A percentile compares a stretch with the other conserved stretches of the same genome.
phyloP scores from a whole-genome alignment of 1,140 invertebrate species.

The Pteromalus puparum region DNA sequence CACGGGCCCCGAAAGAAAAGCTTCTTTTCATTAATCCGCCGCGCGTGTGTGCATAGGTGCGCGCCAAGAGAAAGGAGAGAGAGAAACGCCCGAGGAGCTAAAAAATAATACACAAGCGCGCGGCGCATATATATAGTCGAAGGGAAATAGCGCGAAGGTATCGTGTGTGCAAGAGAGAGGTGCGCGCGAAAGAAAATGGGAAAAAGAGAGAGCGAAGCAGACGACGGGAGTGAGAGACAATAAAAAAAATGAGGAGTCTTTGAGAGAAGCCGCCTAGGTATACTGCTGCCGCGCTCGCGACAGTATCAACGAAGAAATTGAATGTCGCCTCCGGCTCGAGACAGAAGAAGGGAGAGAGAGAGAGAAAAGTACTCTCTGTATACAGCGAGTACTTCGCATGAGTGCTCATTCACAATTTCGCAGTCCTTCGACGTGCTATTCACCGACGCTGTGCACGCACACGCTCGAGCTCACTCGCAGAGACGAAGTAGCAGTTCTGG shows the following conservation, averaged over 20 bases:
- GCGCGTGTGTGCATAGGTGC: background rate
- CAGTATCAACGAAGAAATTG: conserved; percentile 37
- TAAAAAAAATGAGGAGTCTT: background rate
- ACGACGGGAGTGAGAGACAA: background rate
- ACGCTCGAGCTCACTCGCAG: background rate
- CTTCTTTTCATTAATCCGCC: conserved; percentile 17
- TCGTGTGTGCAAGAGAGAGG: background rate
- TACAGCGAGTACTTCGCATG: conserved; percentile 17
- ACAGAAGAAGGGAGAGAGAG: background rate
- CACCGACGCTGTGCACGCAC: background rate
- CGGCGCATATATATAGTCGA: no score
- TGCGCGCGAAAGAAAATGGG: conserved; percentile 6
- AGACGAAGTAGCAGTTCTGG: conserved; percentile 50
- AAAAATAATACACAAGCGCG: conserved; percentile 7
- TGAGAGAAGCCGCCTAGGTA: background rate
- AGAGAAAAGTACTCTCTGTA: conserved; percentile 33
- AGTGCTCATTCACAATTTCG: conserved; percentile 28
- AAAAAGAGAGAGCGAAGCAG: background rate
- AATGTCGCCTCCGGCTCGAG: conserved; percentile 18
- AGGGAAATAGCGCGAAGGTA: background rate
- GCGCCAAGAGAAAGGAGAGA: background rate
- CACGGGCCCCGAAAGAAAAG: conserved; percentile 15
- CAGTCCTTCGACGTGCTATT: background rate
- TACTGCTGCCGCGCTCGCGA: background rate
- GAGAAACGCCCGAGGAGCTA: background rate